Evolutionary conservation across 2,113 vertebrate species (phyloP).

Genomic region (Diphyllodes magnificus): DNA sequence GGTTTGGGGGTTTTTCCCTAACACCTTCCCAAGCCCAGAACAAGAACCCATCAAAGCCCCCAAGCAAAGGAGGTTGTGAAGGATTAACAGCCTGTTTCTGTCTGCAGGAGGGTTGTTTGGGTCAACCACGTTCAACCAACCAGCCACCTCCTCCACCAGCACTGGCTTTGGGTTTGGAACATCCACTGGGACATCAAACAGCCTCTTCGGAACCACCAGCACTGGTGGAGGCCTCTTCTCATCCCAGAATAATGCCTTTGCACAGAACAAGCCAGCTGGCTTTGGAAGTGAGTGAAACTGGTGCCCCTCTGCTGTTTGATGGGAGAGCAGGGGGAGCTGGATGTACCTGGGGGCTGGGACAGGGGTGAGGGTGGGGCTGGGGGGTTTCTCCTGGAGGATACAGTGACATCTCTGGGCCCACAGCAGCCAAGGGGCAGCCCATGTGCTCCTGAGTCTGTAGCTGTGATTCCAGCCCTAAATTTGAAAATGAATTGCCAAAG

Average conservation of each 20-base stretch:
- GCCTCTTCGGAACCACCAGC: conserved; percentile 87
- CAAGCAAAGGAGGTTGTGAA: rapidly evolving
- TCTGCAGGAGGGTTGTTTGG: conserved; percentile 89
- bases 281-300: conserved; percentile 86
- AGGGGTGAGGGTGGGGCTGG: rapidly evolving
- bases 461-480: rapidly evolving
- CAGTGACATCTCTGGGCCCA: not conserved
- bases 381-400: not conserved
- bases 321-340: not conserved
- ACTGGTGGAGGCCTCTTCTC: conserved; percentile 90
- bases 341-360: rapidly evolving
- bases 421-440: not conserved
- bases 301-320: not conserved
- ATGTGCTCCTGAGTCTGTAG: rapidly evolving
- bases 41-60: rapidly evolving
- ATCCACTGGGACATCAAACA: conserved; percentile 81
- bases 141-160: conserved; percentile 88
- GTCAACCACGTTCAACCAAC: conserved; percentile 87
- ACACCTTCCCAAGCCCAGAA: rapidly evolving
- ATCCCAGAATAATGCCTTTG: conserved; percentile 91
- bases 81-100: not conserved
- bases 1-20: no score
- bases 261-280: conserved; percentile 84
- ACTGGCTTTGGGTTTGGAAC: conserved; percentile 90
- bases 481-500: not conserved